Conservation (phyloP, 2,888 invertebrate genomes). For the Ophion ellenae region DNA sequence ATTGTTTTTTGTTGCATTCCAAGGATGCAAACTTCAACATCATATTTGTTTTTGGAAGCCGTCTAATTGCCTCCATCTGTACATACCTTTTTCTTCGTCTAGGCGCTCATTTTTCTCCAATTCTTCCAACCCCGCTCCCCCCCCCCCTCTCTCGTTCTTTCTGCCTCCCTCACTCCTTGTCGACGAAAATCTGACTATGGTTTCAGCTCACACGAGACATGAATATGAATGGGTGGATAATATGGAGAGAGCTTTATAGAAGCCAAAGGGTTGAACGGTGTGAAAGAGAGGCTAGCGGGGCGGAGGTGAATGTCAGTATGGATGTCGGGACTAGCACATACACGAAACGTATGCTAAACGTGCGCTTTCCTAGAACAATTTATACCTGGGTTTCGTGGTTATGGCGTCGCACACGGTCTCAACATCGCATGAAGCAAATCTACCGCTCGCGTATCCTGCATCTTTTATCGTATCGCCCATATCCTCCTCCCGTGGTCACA, state of each 20-base stretch:
- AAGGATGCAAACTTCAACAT: too few relatives aligned
- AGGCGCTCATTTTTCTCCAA: neutral
- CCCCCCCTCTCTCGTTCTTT: neutral
- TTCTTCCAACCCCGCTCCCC: neutral
- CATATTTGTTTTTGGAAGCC: too few relatives aligned
- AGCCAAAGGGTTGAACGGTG: slow-evolving; percentile 12
- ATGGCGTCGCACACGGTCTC: neutral
- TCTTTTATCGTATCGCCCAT: neutral
- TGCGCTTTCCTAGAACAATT: slow-evolving; percentile 48
- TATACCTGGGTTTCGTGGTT: slow-evolving; percentile 35
- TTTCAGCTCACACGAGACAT: slow-evolving; percentile 45
- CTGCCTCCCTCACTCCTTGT: neutral
- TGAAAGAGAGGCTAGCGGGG: slow-evolving; percentile 34
- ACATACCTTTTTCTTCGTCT: too few relatives aligned
- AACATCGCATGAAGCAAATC: slow-evolving; percentile 31
- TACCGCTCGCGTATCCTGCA: slow-evolving; percentile 17
- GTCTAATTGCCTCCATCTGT: too few relatives aligned
- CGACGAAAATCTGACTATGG: slow-evolving; percentile 55
- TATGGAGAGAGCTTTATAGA: slow-evolving; percentile 1
- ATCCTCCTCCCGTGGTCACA: neutral
- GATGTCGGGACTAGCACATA: slow-evolving; percentile 16
- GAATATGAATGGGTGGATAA: slow-evolving; percentile 56
- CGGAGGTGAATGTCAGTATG: slow-evolving; percentile 59
- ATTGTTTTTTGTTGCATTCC: too few relatives aligned
- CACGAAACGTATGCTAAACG: slow-evolving; percentile 54